phyloP scores from a whole-genome alignment of 2,797 vertebrate genomes.

The Poeciliopsis paucimaculata region DNA sequence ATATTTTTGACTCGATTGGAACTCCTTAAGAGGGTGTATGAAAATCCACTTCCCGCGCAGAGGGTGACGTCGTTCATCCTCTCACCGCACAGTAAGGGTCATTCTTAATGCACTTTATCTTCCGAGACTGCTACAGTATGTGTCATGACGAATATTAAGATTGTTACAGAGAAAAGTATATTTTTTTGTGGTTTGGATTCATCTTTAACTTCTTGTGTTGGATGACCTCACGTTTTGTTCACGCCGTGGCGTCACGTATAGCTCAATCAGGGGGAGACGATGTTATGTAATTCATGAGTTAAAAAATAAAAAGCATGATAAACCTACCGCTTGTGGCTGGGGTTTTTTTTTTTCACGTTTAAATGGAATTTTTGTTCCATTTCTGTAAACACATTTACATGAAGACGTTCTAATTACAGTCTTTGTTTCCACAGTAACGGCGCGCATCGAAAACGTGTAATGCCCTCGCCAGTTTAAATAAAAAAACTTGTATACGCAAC shows the following conservation, averaged over 20 bases:
- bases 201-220: conserved; percentile 50
- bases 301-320: conserved; percentile 61
- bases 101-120: conserved; percentile 74
- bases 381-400: no score
- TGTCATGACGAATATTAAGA: conserved; percentile 59
- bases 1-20: neutral
- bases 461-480: no score
- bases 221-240: conserved; percentile 47
- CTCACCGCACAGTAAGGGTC: conserved; percentile 52
- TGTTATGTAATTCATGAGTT: conserved; percentile 54
- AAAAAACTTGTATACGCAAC: no score
- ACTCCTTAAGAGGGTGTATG: neutral
- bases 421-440: no score
- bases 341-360: neutral
- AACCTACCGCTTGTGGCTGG: neutral
- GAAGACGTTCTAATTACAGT: no score
- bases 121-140: conserved; percentile 62
- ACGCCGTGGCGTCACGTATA: conserved; percentile 45
- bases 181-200: conserved; percentile 51
- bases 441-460: no score
- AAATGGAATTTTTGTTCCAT: neutral
- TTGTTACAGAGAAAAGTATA: conserved; percentile 51
- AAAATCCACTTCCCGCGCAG: conserved; percentile 7
- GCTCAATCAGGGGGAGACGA: conserved; percentile 47
- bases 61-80: conserved; percentile 15